A percentile compares a stretch with the other conserved stretches of the same genome.
Evolutionary conservation across 2,113 vertebrate species (phyloP).

Genomic region (Chaetodon auriga): DNA sequence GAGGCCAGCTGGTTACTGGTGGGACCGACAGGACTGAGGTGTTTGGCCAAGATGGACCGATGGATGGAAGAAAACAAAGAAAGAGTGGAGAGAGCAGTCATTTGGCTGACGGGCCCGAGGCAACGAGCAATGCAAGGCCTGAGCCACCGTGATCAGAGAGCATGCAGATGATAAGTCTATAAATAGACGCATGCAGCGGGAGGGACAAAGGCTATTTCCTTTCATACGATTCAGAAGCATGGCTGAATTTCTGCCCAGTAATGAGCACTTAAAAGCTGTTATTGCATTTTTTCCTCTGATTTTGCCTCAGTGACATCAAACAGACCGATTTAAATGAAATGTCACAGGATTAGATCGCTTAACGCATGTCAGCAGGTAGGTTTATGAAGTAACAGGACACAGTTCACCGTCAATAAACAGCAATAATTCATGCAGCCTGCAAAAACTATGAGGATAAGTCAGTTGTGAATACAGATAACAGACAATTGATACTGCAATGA

Average conservation of each 20-base stretch:
- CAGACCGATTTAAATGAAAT: background rate
- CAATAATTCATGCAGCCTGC: background rate
- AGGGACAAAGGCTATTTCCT: constrained; percentile 69
- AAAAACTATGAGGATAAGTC: background rate
- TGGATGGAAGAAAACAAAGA: constrained; percentile 34
- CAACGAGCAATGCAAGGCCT: constrained; percentile 61
- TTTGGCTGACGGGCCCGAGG: constrained; percentile 63
- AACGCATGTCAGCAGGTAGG: background rate
- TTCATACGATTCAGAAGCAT: constrained; percentile 55
- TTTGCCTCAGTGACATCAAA: constrained; percentile 19
- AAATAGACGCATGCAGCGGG: constrained; percentile 73
- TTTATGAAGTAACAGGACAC: background rate
- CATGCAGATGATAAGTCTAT: constrained; percentile 79
- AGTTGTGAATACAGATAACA: background rate
- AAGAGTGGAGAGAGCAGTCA: constrained; percentile 44
- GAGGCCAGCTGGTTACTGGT: constrained; percentile 24
- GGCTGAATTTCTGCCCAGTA: constrained; percentile 28
- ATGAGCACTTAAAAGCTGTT: constrained; percentile 17
- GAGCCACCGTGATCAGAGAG: constrained; percentile 73
- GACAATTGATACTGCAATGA: background rate
- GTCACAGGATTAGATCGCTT: background rate
- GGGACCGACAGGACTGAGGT: background rate
- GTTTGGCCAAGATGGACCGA: constrained; percentile 40
- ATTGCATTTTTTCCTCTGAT: background rate
- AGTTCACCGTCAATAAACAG: background rate